Evolutionary conservation across 2,888 invertebrate genomes (phyloP).

Genomic region (Orthosia gothica): DNA sequence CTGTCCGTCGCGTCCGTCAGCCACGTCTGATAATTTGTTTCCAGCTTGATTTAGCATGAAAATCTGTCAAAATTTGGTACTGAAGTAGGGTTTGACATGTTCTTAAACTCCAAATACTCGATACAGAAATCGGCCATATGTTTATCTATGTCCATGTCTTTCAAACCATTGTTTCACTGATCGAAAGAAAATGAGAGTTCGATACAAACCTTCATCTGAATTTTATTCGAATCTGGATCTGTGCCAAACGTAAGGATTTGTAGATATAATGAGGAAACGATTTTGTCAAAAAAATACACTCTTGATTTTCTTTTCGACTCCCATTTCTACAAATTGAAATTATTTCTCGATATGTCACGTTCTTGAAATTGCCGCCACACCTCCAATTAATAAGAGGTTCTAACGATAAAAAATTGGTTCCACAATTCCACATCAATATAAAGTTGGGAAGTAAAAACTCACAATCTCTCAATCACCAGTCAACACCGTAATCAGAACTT

Average conservation of each 20-base stretch:
- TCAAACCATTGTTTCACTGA: constrained; percentile 32
- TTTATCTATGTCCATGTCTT: not conserved
- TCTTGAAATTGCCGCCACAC: not conserved
- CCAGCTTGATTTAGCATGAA: too few relatives aligned
- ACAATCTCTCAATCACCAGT: constrained; percentile 41
- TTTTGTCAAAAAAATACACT: not conserved
- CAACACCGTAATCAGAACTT: constrained; percentile 39
- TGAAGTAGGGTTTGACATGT: too few relatives aligned
- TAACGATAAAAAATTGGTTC: not conserved
- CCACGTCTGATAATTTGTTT: too few relatives aligned
- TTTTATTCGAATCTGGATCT: constrained; percentile 26
- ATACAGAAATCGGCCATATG: too few relatives aligned
- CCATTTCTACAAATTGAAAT: not conserved
- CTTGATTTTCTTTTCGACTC: not conserved
- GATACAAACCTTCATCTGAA: constrained; percentile 30
- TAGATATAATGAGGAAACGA: constrained; percentile 24
- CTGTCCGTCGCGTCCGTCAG: too few relatives aligned
- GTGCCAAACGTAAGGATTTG: constrained; percentile 12
- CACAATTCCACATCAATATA: too few relatives aligned
- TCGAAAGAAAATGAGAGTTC: constrained; percentile 44
- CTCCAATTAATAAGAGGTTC: not conserved
- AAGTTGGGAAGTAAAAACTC: constrained; percentile 13
- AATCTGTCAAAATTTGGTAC: too few relatives aligned
- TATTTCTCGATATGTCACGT: constrained; percentile 13
- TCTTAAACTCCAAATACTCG: too few relatives aligned